Conservation (phyloP, 2,797 vertebrate genomes). For the Epinephelus awoara region DNA sequence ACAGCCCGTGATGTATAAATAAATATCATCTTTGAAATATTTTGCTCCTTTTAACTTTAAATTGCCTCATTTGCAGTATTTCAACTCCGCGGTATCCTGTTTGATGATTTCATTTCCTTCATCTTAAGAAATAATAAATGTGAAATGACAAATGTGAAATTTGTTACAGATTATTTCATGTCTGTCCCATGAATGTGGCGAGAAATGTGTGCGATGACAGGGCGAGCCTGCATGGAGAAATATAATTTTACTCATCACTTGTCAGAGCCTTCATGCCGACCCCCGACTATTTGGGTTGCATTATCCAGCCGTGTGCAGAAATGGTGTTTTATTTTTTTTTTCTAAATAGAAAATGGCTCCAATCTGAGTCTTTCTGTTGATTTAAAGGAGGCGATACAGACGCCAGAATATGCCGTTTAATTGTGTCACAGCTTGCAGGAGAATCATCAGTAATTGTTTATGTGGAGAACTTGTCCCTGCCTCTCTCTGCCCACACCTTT, state of each 20-base stretch:
- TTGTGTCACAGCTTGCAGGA: background rate
- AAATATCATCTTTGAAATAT: background rate
- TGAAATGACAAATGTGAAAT: constrained; percentile 71
- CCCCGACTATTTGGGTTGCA: background rate
- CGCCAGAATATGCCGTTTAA: background rate
- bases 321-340: constrained; percentile 12
- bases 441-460: background rate
- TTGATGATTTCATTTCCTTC: constrained; percentile 49
- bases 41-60: constrained; percentile 41
- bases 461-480: background rate
- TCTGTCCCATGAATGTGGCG: constrained; percentile 8
- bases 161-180: constrained; percentile 46
- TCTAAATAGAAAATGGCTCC: constrained; percentile 5
- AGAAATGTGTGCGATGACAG: constrained; percentile 24
- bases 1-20: background rate
- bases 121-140: constrained; percentile 54
- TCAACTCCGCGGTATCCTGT: constrained; percentile 3
- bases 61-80: constrained; percentile 42
- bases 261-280: constrained; percentile 22
- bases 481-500: background rate
- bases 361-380: background rate
- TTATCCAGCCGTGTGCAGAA: constrained; percentile 24
- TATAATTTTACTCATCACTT: constrained; percentile 53
- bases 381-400: background rate
- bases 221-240: constrained; percentile 24